Conservation (phyloP, 1,140 invertebrate genomes). For the Atta colombica region DNA sequence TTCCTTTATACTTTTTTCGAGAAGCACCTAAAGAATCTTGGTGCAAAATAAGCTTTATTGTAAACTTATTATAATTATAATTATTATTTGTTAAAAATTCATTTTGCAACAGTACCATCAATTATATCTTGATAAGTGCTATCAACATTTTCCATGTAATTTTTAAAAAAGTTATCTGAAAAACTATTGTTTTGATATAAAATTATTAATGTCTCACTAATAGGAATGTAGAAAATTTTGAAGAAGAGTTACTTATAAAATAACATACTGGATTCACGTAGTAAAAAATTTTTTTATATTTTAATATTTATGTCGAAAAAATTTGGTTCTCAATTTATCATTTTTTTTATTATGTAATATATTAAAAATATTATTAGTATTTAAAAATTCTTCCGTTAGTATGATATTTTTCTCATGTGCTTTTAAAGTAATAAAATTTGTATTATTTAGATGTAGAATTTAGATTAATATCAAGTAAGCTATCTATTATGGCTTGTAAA, state of each 20-base stretch:
- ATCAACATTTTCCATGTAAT: not conserved
- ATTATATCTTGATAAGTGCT: not conserved
- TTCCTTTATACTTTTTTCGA: not conserved
- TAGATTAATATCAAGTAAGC: not conserved
- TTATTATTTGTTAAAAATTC: not conserved
- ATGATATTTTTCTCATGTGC: not conserved
- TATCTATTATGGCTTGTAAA: not conserved
- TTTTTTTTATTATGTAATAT: not conserved
- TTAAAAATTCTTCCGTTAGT: not conserved
- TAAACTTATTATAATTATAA: not conserved
- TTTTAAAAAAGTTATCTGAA: not conserved
- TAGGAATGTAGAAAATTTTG: not conserved
- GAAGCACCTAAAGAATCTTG: not conserved
- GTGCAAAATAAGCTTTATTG: not conserved
- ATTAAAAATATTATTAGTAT: not conserved
- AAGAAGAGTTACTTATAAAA: not conserved
- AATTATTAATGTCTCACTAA: not conserved
- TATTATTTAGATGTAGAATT: not conserved
- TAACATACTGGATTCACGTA: too few relatives aligned
- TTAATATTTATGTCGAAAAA: too few relatives aligned
- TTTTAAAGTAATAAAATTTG: not conserved
- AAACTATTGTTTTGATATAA: not conserved
- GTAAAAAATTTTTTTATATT: too few relatives aligned
- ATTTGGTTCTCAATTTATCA: not conserved
- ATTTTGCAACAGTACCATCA: not conserved